phyloP scores from a whole-genome alignment of 2,888 invertebrate genomes.

The Lagria hirta region DNA sequence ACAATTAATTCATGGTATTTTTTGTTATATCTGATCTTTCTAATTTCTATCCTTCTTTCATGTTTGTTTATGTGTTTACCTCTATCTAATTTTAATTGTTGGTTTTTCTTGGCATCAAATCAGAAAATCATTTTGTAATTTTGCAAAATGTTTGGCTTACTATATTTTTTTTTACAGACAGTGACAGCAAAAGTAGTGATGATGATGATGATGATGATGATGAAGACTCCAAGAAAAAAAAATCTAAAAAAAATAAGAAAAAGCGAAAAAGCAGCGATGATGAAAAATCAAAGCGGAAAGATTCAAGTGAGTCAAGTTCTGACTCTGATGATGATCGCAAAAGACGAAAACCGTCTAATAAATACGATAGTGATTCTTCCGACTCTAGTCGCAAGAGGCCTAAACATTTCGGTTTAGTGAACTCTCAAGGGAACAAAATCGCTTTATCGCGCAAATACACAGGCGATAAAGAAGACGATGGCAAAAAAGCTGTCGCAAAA shows the following conservation, averaged over 20 bases:
- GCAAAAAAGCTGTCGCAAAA: conserved; percentile 19
- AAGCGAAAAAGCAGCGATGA: conserved; percentile 3
- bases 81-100: too few relatives aligned
- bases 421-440: conserved; percentile 50
- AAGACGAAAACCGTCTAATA: conserved; percentile 17
- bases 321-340: conserved; percentile 10
- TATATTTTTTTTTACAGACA: too few relatives aligned
- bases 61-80: too few relatives aligned
- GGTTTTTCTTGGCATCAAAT: too few relatives aligned
- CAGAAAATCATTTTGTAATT: too few relatives aligned
- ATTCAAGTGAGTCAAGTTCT: conserved; percentile 11
- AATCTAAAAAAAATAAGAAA: conserved; percentile 19
- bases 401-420: conserved; percentile 51
- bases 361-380: conserved; percentile 37
- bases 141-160: too few relatives aligned
- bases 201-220: conserved; percentile 23
- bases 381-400: conserved; percentile 29
- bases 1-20: too few relatives aligned
- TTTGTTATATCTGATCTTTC: too few relatives aligned
- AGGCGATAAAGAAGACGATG: conserved; percentile 24
- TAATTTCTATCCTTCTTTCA: too few relatives aligned
- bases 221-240: conserved; percentile 14
- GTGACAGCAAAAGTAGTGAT: conserved; percentile 39
- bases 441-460: conserved; percentile 33
- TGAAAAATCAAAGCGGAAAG: conserved; percentile 9